These are phyloP conservation scores for Drosophila pallidifrons DNA, from an alignment of 1,140 invertebrate genomes.

Conservation along the genomic window DNA sequence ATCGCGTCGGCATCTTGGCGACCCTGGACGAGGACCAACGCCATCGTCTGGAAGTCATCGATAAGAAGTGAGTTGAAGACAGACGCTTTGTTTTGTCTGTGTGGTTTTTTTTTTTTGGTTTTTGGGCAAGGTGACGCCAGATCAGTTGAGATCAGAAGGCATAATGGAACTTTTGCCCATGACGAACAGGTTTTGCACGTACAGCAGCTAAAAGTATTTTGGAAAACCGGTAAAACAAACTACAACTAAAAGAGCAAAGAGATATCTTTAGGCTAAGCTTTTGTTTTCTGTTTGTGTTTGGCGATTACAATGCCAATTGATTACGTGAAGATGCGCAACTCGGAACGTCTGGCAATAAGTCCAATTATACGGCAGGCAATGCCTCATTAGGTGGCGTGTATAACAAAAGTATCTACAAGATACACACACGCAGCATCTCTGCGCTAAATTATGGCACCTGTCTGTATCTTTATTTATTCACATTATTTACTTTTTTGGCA, in stretches of 20 bases:
- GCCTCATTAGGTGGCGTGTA: background rate
- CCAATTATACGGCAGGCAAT: background rate
- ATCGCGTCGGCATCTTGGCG: constrained; percentile 84
- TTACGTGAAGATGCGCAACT: constrained; percentile 16
- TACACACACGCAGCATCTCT: background rate
- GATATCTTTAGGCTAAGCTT: constrained; percentile 9
- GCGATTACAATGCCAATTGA: constrained; percentile 23
- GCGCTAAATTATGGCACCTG: background rate
- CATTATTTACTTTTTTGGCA: constrained; percentile 16
- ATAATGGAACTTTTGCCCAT: constrained; percentile 31
- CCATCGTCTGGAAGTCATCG: constrained; percentile 84
- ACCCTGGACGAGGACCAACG: constrained; percentile 85
- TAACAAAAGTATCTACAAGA: constrained; percentile 18
- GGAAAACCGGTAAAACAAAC: constrained; percentile 47
- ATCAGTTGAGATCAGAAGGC: constrained; percentile 4
- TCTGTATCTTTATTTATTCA: constrained; percentile 2
- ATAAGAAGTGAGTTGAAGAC: constrained; percentile 85
- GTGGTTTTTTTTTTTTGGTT: background rate
- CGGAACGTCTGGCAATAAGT: background rate
- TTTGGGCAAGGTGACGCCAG: constrained; percentile 19
- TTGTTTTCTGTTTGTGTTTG: background rate
- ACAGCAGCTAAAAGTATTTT: constrained; percentile 7
- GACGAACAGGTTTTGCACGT: constrained; percentile 44
- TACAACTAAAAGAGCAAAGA: constrained; percentile 28
- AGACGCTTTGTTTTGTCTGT: background rate